Evolutionary conservation across 2,888 invertebrate species (phyloP).

Genomic region (Noctuana brunneofusca): DNA sequence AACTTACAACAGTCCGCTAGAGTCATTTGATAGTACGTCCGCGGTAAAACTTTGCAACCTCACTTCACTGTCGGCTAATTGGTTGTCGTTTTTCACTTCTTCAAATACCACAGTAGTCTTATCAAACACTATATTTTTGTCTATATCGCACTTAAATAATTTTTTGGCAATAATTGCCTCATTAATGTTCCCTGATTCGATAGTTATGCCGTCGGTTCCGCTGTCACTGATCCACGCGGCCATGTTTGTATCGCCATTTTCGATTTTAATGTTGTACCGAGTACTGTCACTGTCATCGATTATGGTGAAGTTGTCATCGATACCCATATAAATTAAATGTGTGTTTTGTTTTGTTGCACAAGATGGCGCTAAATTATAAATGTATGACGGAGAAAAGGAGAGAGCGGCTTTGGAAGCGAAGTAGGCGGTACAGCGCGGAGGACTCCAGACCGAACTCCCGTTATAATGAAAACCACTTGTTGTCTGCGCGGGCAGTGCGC

Average conservation of each 20-base stretch:
- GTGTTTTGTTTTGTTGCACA: constrained; percentile 34
- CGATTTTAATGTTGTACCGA: background rate
- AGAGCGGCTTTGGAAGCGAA: constrained; percentile 52
- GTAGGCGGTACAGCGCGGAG: constrained; percentile 53
- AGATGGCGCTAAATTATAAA: constrained; percentile 65
- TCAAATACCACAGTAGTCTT: background rate
- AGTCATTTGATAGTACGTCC: constrained; percentile 47
- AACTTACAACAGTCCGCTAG: constrained; percentile 35
- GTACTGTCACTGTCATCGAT: constrained; percentile 21
- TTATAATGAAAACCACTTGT: constrained; percentile 78
- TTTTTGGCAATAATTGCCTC: constrained; percentile 41
- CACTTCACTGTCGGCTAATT: constrained; percentile 43
- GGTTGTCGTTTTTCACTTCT: background rate
- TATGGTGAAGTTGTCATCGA: constrained; percentile 38
- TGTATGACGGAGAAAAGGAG: constrained; percentile 49
- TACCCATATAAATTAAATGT: constrained; percentile 40
- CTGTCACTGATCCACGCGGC: constrained; percentile 71
- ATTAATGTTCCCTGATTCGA: constrained; percentile 45
- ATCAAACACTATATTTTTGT: constrained; percentile 13
- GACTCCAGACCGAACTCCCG: constrained; percentile 78
- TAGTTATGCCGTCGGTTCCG: constrained; percentile 43
- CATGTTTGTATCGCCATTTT: constrained; percentile 57
- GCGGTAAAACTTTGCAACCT: constrained; percentile 48
- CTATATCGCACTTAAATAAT: constrained; percentile 4
- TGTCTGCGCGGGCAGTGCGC: constrained; percentile 79